A percentile compares a stretch with the other conserved stretches of the same genome.
Evolutionary conservation across 1,140 invertebrate species (phyloP).

Genomic region (Holcopasites calliopsidis): DNA sequence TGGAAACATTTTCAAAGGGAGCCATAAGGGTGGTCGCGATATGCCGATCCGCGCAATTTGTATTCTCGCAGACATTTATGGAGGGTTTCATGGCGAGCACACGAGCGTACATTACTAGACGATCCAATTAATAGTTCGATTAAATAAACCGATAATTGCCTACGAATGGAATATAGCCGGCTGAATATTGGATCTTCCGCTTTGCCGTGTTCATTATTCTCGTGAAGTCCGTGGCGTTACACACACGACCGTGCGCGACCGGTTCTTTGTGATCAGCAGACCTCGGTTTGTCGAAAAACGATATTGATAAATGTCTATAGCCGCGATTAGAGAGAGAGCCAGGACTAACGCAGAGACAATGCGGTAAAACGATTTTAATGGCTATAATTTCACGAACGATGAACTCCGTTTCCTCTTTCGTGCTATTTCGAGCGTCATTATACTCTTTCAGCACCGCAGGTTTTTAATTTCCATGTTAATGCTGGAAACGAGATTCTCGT

Average conservation of each 20-base stretch:
- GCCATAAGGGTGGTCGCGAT: too few relatives aligned
- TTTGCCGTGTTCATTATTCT: conserved; percentile 67
- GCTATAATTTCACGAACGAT: conserved; percentile 10
- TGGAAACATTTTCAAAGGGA: too few relatives aligned
- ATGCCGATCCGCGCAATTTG: neutral
- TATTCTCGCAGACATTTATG: conserved; percentile 53
- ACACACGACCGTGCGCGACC: neutral
- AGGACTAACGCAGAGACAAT: neutral
- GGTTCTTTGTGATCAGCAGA: neutral
- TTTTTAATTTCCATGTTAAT: conserved; percentile 19
- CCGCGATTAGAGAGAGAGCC: neutral
- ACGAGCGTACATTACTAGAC: conserved; percentile 51
- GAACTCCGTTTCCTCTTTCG: conserved; percentile 19
- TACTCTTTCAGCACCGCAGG: neutral
- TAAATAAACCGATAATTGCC: conserved; percentile 76
- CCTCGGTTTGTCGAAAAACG: neutral
- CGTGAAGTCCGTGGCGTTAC: neutral
- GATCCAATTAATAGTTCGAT: conserved; percentile 74
- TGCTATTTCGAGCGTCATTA: conserved; percentile 19
- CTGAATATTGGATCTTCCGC: conserved; percentile 65
- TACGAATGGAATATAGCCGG: conserved; percentile 68
- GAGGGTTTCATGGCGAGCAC: conserved; percentile 50
- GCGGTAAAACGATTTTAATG: conserved; percentile 12
- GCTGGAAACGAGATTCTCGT: neutral
- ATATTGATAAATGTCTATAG: neutral